phyloP scores from a whole-genome alignment of 2,113 vertebrate genomes.

The Xiphias gladius region DNA sequence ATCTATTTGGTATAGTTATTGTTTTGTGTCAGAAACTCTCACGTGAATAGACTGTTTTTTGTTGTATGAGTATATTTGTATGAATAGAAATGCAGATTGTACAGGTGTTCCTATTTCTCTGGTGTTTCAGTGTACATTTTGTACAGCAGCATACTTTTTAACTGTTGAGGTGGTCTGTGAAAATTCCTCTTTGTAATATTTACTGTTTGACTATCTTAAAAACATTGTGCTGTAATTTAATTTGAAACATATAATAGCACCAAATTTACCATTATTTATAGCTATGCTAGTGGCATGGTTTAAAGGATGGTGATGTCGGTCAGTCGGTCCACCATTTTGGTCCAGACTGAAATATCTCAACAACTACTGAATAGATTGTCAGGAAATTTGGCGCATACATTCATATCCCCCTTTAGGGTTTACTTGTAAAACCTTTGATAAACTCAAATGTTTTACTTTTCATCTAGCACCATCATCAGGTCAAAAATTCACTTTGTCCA shows the following conservation, averaged over 20 bases:
- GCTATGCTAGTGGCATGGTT: too few relatives aligned
- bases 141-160: not conserved
- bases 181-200: not conserved
- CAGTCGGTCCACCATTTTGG: too few relatives aligned
- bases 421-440: too few relatives aligned
- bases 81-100: not conserved
- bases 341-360: too few relatives aligned
- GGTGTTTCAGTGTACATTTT: not conserved
- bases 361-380: too few relatives aligned
- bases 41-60: not conserved
- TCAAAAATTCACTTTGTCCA: too few relatives aligned
- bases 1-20: conserved; percentile 4
- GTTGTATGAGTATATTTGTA: not conserved
- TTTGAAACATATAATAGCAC: too few relatives aligned
- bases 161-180: not conserved
- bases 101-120: not conserved
- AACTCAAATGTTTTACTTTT: too few relatives aligned
- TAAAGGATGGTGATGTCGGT: too few relatives aligned
- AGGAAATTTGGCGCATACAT: too few relatives aligned
- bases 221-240: not conserved
- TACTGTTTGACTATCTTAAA: not conserved
- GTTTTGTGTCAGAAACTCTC: conserved; percentile 20
- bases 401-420: too few relatives aligned
- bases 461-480: not conserved
- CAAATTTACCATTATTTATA: too few relatives aligned